Evolutionary conservation across 2,113 vertebrate genomes (phyloP).

Genomic region (Channa maculata): DNA sequence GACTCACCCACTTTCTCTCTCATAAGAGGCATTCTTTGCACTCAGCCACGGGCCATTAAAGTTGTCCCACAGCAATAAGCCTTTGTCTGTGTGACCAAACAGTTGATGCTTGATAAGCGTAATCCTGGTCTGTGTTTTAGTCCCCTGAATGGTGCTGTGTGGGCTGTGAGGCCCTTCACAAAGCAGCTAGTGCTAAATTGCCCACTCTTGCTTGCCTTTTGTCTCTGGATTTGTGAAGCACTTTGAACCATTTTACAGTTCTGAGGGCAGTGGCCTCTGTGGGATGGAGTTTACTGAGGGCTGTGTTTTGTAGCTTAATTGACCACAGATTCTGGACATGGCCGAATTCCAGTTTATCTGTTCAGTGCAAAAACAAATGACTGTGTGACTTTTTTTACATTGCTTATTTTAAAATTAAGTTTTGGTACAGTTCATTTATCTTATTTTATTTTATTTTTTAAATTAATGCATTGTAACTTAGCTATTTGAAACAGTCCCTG

Average conservation of each 20-base stretch:
- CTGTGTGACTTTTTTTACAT: background rate
- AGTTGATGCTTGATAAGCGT: constrained; percentile 80
- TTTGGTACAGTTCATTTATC: background rate
- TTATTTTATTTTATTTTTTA: too few relatives aligned
- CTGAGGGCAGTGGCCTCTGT: constrained; percentile 63
- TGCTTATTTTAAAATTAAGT: constrained; percentile 4
- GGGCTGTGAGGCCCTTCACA: constrained; percentile 74
- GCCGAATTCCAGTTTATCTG: constrained; percentile 20
- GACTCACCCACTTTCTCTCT: constrained; percentile 43
- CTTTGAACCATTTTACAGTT: constrained; percentile 74
- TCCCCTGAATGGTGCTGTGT: constrained; percentile 71
- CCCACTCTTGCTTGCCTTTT: constrained; percentile 77
- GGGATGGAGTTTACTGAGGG: constrained; percentile 64
- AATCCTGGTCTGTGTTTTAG: constrained; percentile 73
- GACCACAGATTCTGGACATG: constrained; percentile 43
- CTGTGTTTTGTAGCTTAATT: constrained; percentile 40
- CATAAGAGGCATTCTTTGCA: constrained; percentile 64
- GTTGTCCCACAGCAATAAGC: constrained; percentile 78
- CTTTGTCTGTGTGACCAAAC: constrained; percentile 75
- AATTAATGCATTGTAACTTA: too few relatives aligned
- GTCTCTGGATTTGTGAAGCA: constrained; percentile 77
- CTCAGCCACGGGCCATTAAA: constrained; percentile 72
- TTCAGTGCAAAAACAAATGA: constrained; percentile 21
- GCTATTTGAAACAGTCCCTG: too few relatives aligned
- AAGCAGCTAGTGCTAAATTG: constrained; percentile 74